Base-by-base conservation (phyloP, 2,888 invertebrate genomes). In the Sarcophaga subvicina region DNA sequence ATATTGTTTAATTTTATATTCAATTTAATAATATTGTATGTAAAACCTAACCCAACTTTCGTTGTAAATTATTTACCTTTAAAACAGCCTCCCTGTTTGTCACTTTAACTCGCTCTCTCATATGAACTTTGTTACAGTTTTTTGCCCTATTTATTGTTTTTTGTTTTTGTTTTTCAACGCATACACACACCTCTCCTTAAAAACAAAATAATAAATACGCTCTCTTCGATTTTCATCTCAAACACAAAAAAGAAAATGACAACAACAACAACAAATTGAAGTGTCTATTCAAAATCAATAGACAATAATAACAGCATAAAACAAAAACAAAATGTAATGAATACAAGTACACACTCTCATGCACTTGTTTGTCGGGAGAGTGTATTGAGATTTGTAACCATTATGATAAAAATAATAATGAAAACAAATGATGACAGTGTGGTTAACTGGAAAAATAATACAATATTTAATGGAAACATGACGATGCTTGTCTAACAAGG, bases 101-200 rank as follows among this genome's bases (percentile, higher is more conserved):
- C 17, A 54, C 17, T 54, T 54, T 54, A 17, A 17, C 14, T 54
- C 11, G 17, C 17, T 25, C 20, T 6, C 8, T 59, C 22, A 67
- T 2, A 25, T 83, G 60, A 77, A 83, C 77, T 83, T 71, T 83
- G 82, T 77, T 66, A 71, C 47, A 77, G 77, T 71, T 83, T 71
- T 76, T 77, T 60, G 77, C 60, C 20, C 77, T 60, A 83, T 71
- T 83, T 82, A 45, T 45, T 1, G 14, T 49, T 62, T 37, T 63
- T 45, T 70, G 3, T 54, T 25, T 64, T 47, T 47, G 54, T 54
- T 45, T 67, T 37, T 25, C 62, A 54, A 27, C 20, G 12, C 62
- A 72, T 47, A 66, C 54, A 66, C 54, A 66, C 54, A 66, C 54
- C 60, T 80, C 47, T 71, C 47, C n/a, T 17, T 47, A 64, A 17